Base-by-base conservation (phyloP, 2,113 vertebrate genomes). In the Perccottus glenii region DNA sequence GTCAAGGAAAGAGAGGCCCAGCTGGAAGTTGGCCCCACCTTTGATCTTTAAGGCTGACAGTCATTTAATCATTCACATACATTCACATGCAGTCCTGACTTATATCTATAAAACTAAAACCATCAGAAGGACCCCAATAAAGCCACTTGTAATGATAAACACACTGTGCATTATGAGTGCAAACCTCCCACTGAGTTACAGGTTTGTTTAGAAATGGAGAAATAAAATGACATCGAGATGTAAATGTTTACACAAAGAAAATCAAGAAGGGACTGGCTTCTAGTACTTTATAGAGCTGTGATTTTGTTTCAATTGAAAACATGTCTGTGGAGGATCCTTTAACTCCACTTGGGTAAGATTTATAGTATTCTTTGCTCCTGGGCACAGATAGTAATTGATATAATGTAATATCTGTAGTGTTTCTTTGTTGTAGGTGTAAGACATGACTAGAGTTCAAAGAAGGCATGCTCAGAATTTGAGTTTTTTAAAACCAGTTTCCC, bases 231-330 rank as follows among this genome's bases (percentile, higher is more conserved):
- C 74, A 67, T 64, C 45, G 74, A 69, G 83, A 77, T 72, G 47
- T 88, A 85, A 89, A 87, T 85, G 77, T 88, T 90, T 87, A 81
- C 11, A 36, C 40, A 57, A 57, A 65, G 57, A 56, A 76, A 80
- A 67, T 76, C 61, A 70, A 68, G 67, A 16, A 7, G 11, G 49
- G 51, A 62, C 57, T 64, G 58, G 47, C 58, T 64, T 85, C 74
- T 66, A 61, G 15, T 53, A 66, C 65, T 73, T 73, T 67, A 67
- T 58, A 52, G 53, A 60, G 49, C 33, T 5, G 4, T 74, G 75
- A 84, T 85, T 84, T 47, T 63, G 69, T 84, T 83, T 70, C 68
- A 81, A 80, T 81, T 82, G 75, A 74, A 87, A 88, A 85, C 77
- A 81, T 78, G 77, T 84, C 83, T 75, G 70, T 48, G 33, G 60